Percentiles rank a stretch among this genome's conserved stretches.
Conservation (phyloP, 2,113 vertebrate genomes). For the Conger conger region DNA sequence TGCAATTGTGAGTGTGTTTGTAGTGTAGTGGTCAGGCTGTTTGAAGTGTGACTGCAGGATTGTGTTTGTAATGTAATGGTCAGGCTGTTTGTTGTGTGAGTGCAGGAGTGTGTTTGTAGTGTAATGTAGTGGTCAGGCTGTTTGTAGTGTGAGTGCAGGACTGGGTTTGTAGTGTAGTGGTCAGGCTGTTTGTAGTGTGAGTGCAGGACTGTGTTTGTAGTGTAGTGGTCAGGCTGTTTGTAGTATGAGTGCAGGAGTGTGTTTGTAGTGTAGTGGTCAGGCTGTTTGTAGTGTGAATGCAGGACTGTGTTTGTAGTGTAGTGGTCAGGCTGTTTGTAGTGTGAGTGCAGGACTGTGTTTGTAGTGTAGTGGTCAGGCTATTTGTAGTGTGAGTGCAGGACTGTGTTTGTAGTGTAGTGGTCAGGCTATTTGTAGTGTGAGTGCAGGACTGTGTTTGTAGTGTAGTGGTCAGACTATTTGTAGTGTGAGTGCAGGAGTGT, state of each 20-base stretch:
- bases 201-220: background rate
- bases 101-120: no score
- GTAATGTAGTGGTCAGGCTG: background rate
- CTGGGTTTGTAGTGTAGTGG: background rate
- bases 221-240: background rate
- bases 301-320: background rate
- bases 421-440: background rate
- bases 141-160: background rate
- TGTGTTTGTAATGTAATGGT: background rate
- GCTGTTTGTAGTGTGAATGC: background rate
- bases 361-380: no score
- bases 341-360: background rate
- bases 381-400: background rate
- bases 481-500: background rate
- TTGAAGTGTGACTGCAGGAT: background rate
- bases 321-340: background rate
- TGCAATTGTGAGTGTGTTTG: background rate
- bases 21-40: background rate
- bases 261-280: background rate
- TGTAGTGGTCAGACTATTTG: background rate
- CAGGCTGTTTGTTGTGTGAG: no score
- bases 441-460: background rate
- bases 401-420: background rate
- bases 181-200: no score
- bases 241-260: background rate